These are phyloP conservation scores for Agelastica alni DNA, from an alignment of 2,888 invertebrate species.

Conservation along the genomic window DNA sequence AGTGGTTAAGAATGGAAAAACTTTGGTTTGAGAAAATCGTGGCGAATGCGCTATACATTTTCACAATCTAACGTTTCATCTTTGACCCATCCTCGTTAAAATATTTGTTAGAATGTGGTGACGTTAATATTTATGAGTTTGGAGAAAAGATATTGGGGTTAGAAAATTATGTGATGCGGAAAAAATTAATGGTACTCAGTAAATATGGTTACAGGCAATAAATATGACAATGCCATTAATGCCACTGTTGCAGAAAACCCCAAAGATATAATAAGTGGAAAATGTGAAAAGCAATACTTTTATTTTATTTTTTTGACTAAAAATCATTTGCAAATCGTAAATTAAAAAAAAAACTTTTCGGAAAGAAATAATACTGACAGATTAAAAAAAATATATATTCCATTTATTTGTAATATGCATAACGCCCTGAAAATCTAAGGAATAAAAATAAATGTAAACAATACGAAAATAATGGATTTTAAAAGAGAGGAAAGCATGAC, in stretches of 20 bases:
- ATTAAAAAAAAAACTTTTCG: no score
- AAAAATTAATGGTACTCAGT: conserved; percentile 50
- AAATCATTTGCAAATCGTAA: no score
- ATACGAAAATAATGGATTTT: no score
- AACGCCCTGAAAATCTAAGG: no score
- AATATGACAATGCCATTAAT: conserved; percentile 44
- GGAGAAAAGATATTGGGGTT: not conserved
- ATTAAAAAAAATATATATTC: no score
- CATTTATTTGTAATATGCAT: no score
- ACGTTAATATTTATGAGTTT: not conserved
- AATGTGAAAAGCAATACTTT: conserved; percentile 52
- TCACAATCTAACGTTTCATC: conserved; percentile 1
- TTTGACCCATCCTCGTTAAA: not conserved
- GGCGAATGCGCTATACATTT: not conserved
- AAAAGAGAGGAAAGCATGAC: no score
- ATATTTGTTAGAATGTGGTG: not conserved
- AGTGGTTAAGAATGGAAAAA: not conserved
- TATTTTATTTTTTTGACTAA: no score
- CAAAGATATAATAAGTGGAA: conserved; percentile 48
- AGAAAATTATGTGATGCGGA: conserved; percentile 34
- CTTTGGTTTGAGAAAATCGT: not conserved
- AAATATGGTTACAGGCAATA: conserved; percentile 51
- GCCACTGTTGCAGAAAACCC: conserved; percentile 35
- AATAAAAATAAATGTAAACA: no score
- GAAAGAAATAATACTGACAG: no score